Evolutionary conservation across 1,140 invertebrate species (phyloP), one percentile per base, ranked within the genome.

Genomic region (Microvelia longipes): DNA sequence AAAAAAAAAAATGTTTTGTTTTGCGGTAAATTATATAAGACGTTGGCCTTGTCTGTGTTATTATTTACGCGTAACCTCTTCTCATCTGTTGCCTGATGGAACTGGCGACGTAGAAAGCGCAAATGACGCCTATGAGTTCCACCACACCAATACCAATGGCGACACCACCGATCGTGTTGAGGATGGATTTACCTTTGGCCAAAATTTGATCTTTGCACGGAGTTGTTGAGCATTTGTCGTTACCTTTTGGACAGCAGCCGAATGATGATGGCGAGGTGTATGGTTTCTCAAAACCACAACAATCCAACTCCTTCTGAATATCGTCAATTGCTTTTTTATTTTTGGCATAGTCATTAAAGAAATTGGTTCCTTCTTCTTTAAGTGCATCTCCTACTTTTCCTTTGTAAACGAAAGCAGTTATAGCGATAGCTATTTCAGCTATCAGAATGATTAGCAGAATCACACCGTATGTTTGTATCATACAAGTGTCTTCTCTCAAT

Each of bases 401-500:
- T 29, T 25, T 29, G 24, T 64, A 64, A 26, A 64, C 62, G 60
- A 69, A 69, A 24, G 61, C 61, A 24, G 60, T 26, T 15, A 69
- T 27, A 25, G 27, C 68, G 13, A 69, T 0, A 27, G 61, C 68
- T 27, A 69, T 27, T 29, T 69, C n/a, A 11, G 5, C 19, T 1
- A 69, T 26, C 1, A 69, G 26, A 2, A 71, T 28, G 26, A 28
- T 24, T 27, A 27, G n/a, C 64, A 68, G 67, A 1, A 71, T 64
- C 26, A 71, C 60, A 28, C 67, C 70, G 62, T 71, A 71, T 28
- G 90, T 91, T 24, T 90, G 85, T 62, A 93, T 88, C 90, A 93
- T 92, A 80, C 90, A 93, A 73, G 90, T 87, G 76, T 89, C 92
- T 79, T 94, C 91, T 75, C 90, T 90, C 1, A 91, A 81, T 19